phyloP scores from a whole-genome alignment of 2,888 invertebrate genomes.

The Caenorhabditis parvicauda region DNA sequence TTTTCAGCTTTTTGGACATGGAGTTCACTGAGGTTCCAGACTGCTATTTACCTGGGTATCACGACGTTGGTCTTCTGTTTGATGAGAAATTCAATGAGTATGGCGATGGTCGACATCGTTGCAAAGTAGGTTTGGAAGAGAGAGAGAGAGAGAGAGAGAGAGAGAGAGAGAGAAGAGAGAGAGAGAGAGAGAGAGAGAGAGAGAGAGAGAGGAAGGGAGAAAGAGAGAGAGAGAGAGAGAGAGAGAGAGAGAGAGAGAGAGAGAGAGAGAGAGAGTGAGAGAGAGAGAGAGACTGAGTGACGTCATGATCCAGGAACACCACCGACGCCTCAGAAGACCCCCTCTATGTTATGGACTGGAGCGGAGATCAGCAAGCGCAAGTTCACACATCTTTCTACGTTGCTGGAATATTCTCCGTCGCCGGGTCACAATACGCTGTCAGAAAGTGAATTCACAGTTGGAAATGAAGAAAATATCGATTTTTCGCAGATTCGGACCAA shows the following conservation, averaged over 20 bases:
- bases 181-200: no score
- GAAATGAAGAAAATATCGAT: neutral
- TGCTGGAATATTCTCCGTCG: slow-evolving; percentile 50
- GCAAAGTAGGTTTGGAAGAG: no score
- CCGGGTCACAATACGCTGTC: slow-evolving; percentile 39
- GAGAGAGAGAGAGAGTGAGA: slow-evolving; percentile 6
- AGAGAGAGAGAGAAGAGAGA: neutral
- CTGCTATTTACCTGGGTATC: slow-evolving; percentile 38
- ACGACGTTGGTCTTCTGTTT: slow-evolving; percentile 43
- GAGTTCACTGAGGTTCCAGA: slow-evolving; percentile 48
- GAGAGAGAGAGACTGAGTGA: neutral
- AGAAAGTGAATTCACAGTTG: slow-evolving; percentile 22
- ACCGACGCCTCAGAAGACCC: slow-evolving; percentile 5
- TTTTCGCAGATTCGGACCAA: slow-evolving; percentile 42
- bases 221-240: neutral
- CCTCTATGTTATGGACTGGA: slow-evolving; percentile 46
- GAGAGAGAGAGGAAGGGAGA: slow-evolving; percentile 8
- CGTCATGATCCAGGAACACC: no score
- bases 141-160: slow-evolving; percentile 15
- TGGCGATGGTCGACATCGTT: slow-evolving; percentile 55
- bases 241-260: no score
- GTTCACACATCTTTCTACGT: slow-evolving; percentile 56
- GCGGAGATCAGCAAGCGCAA: slow-evolving; percentile 39
- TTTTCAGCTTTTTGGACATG: slow-evolving; percentile 52
- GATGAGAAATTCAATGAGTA: slow-evolving; percentile 43